Conservation (phyloP, 2,888 invertebrate genomes). For the Cephus runcator region DNA sequence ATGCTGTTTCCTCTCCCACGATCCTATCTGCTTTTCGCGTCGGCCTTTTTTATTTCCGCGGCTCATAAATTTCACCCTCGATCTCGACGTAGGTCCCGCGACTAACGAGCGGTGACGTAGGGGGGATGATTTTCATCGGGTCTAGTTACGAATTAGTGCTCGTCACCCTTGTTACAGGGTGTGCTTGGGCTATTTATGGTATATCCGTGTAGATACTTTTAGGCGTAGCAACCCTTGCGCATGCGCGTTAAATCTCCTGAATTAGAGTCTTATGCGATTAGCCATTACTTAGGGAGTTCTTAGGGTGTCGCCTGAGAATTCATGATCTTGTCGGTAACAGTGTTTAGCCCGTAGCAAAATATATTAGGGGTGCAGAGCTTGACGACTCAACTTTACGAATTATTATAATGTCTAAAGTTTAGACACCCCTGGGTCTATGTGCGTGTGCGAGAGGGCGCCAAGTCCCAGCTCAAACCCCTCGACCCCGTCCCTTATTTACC, state of each 20-base stretch:
- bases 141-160: background rate
- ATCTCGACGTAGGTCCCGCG: background rate
- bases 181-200: background rate
- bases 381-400: conserved; percentile 33
- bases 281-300: background rate
- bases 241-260: background rate
- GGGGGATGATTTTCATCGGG: background rate
- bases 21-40: background rate
- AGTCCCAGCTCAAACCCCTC: background rate
- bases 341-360: background rate
- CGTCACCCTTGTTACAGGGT: background rate
- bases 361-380: conserved; percentile 3
- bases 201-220: background rate
- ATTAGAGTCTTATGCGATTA: background rate
- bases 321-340: background rate
- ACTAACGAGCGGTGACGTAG: background rate
- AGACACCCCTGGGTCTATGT: background rate
- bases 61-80: background rate
- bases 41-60: background rate
- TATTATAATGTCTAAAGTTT: background rate
- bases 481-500: conserved; percentile 9
- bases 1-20: background rate
- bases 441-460: background rate
- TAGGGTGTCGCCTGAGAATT: background rate
- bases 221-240: background rate